phyloP scores from a whole-genome alignment of 2,797 vertebrate genomes.

The Rhynchonycteris naso region DNA sequence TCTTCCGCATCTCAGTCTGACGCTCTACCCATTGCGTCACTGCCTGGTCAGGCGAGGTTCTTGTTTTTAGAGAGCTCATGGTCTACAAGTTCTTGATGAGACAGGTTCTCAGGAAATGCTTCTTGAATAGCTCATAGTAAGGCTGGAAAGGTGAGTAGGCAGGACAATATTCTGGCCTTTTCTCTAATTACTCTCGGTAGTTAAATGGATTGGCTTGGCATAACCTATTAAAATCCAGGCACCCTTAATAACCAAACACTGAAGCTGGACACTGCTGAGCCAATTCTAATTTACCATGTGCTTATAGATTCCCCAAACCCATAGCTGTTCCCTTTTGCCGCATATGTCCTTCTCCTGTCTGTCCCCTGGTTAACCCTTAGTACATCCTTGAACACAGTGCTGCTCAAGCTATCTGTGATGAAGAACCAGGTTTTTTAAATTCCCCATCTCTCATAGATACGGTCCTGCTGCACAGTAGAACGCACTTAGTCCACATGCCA shows the following conservation, averaged over 20 bases:
- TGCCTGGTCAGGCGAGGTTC: too few species aligned
- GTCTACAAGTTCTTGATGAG: background rate
- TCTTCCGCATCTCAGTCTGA: too few species aligned
- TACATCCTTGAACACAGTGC: background rate
- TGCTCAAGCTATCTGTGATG: background rate
- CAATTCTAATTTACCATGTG: background rate
- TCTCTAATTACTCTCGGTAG: background rate
- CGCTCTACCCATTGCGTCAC: too few species aligned
- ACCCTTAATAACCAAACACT: background rate
- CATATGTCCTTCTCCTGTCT: background rate
- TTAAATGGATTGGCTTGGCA: background rate
- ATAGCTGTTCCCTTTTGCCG: background rate
- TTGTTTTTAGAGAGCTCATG: background rate
- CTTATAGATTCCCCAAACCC: background rate
- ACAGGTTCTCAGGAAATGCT: background rate
- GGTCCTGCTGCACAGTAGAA: background rate
- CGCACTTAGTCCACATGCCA: too few species aligned
- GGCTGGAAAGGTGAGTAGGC: background rate
- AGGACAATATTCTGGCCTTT: background rate
- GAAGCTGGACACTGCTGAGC: background rate
- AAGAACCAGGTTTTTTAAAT: background rate
- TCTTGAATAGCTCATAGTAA: background rate
- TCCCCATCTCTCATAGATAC: background rate
- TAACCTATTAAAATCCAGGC: background rate
- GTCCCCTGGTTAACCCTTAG: background rate